Conservation (phyloP, 2,113 vertebrate genomes). For the Agapornis roseicollis region DNA sequence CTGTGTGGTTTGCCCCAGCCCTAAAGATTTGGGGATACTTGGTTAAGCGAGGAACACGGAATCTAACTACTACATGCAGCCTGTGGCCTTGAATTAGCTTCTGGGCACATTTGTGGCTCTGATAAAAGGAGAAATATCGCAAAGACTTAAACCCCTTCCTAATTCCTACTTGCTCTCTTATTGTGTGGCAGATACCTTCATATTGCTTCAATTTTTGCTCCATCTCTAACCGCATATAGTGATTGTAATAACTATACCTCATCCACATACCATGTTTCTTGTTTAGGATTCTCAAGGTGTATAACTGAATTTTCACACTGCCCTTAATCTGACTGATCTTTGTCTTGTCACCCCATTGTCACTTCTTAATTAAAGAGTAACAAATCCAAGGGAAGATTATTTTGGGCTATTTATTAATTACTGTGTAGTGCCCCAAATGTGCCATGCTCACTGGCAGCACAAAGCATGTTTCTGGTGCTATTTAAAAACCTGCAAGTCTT, state of each 20-base stretch:
- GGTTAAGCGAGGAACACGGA: not conserved
- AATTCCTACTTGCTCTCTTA: not conserved
- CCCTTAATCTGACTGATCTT: not conserved
- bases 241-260: not conserved
- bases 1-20: not conserved
- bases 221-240: accelerated
- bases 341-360: not conserved
- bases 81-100: not conserved
- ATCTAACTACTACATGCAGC: not conserved
- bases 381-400: not conserved
- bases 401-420: not conserved
- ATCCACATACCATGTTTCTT: not conserved
- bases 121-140: not conserved
- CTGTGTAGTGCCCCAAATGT: not conserved
- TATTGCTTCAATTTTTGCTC: not conserved
- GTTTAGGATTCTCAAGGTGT: not conserved
- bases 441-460: not conserved
- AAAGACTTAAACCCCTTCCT: not conserved
- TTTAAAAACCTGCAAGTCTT: not conserved
- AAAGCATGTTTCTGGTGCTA: not conserved
- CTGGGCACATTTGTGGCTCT: not conserved
- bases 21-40: not conserved
- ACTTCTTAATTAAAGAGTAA: not conserved
- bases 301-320: not conserved
- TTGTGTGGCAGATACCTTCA: not conserved